These are phyloP conservation scores for Spisula solida DNA, from an alignment of 2,888 invertebrate species.

Conservation along the genomic window DNA sequence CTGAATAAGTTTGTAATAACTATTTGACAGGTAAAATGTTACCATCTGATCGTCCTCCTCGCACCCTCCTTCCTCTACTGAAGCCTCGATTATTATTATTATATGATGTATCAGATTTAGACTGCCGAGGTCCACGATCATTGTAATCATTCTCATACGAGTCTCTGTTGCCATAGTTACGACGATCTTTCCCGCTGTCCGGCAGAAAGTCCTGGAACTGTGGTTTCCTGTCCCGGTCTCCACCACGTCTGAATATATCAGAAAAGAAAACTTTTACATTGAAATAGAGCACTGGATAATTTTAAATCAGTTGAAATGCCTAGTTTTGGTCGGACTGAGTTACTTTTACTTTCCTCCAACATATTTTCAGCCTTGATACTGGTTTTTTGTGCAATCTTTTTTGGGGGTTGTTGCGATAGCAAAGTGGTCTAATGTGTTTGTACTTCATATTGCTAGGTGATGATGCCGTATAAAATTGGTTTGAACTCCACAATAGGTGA, in stretches of 20 bases:
- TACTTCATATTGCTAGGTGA: too few relatives aligned
- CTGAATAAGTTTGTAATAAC: neutral
- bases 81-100: conserved; percentile 24
- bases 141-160: conserved; percentile 31
- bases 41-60: conserved; percentile 39
- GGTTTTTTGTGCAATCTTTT: too few relatives aligned
- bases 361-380: too few relatives aligned
- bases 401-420: too few relatives aligned
- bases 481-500: too few relatives aligned
- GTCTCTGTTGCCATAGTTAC: conserved; percentile 45
- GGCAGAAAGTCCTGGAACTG: conserved; percentile 68
- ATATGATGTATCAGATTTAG: conserved; percentile 40
- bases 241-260: conserved; percentile 37
- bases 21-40: neutral
- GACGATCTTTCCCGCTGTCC: conserved; percentile 27
- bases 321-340: too few relatives aligned
- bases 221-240: conserved; percentile 42
- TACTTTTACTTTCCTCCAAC: too few relatives aligned
- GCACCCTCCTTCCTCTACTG: conserved; percentile 47
- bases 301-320: too few relatives aligned
- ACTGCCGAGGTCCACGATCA: conserved; percentile 31
- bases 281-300: too few relatives aligned
- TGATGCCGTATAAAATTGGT: too few relatives aligned
- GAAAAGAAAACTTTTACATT: too few relatives aligned
- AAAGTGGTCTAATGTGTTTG: too few relatives aligned